A percentile compares a stretch with the other conserved stretches of the same genome.
Evolutionary conservation across 2,113 vertebrate species (phyloP).

Genomic region (Callionymus lyra): DNA sequence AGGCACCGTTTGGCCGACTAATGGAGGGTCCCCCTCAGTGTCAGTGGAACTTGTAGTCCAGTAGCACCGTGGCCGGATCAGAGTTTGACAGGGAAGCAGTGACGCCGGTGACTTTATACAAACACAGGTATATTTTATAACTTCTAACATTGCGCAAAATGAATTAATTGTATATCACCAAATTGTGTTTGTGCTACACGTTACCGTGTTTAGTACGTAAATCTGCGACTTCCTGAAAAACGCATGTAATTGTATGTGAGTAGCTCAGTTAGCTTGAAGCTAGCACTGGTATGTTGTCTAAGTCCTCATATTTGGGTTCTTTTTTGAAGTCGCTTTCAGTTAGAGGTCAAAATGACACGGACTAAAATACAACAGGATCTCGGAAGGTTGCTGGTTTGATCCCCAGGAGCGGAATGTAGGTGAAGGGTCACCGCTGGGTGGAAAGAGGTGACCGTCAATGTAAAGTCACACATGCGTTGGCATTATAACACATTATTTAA

Average conservation of each 20-base stretch:
- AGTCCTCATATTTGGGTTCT: no score
- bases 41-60: conserved; percentile 37
- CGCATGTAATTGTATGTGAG: not conserved
- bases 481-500: no score
- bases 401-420: conserved; percentile 43
- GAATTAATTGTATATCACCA: fast-evolving
- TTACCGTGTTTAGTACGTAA: no score
- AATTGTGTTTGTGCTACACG: not conserved
- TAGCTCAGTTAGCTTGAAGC: conserved; percentile 13
- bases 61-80: not conserved
- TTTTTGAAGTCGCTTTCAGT: no score
- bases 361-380: no score
- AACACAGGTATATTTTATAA: conserved; percentile 20
- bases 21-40: conserved; percentile 23
- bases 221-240: no score
- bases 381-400: not conserved
- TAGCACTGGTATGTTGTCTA: not conserved
- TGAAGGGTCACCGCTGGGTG: conserved; percentile 58
- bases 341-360: no score
- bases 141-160: fast-evolving
- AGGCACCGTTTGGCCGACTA: conserved; percentile 31
- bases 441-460: conserved; percentile 26
- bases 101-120: not conserved
- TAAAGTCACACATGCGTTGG: not conserved
- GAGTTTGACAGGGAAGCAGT: conserved; percentile 22